These are phyloP conservation scores for Drosophila cardini DNA, from an alignment of 1,140 invertebrate genomes.

Conservation along the genomic window DNA sequence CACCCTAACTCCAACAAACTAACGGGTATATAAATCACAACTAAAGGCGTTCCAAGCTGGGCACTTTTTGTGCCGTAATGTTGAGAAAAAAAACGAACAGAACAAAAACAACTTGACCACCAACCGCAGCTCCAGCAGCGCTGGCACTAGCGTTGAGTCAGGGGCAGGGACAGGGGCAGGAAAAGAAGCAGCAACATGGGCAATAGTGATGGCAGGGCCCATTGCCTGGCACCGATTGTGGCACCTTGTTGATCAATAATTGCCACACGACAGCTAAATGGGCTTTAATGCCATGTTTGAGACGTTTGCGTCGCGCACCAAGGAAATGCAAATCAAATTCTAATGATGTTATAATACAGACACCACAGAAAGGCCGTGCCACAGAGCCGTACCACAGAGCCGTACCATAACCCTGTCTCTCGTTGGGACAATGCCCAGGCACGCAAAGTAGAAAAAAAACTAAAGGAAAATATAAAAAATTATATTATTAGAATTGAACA, in stretches of 20 bases:
- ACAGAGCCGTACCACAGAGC: conserved; percentile 11
- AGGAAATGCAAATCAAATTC: conserved; percentile 84
- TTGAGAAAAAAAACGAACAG: background rate
- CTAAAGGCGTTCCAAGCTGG: conserved; percentile 32
- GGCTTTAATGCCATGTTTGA: conserved; percentile 80
- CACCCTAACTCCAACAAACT: no score
- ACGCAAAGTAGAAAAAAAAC: conserved; percentile 54
- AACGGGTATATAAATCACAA: conserved; percentile 10
- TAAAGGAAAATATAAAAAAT: conserved; percentile 49
- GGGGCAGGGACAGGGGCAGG: conserved; percentile 1
- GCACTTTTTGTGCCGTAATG: conserved; percentile 27
- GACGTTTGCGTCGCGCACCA: conserved; percentile 45
- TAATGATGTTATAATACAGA: conserved; percentile 82
- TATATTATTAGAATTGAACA: conserved; percentile 84
- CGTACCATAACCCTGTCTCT: conserved; percentile 10
- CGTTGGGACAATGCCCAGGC: conserved; percentile 66
- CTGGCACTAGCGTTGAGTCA: no score
- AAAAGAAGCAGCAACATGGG: conserved; percentile 1
- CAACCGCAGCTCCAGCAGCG: conserved; percentile 13
- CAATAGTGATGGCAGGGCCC: conserved; percentile 19
- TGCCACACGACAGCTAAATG: conserved; percentile 84
- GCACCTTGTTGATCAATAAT: conserved; percentile 85
- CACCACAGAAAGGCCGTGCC: conserved; percentile 37
- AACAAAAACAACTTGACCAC: conserved; percentile 24
- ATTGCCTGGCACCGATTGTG: conserved; percentile 62